Evolutionary conservation across 2,888 invertebrate species (phyloP), one percentile per base, ranked within the genome.

Genomic region (Pachycephus smyrnensis): DNA sequence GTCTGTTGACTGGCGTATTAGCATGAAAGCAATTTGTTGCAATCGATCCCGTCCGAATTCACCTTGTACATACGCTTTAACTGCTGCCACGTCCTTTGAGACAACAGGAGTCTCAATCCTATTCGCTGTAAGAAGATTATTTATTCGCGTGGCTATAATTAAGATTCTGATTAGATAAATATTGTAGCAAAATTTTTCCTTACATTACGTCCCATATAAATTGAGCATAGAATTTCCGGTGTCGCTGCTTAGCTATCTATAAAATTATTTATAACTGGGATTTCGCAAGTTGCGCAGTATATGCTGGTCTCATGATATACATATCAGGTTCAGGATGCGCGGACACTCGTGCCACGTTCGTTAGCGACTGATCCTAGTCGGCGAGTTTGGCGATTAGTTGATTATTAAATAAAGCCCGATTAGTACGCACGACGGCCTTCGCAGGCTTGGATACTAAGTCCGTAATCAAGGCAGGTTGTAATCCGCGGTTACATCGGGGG

Each of bases 331-430:
- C 23, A 9, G 6, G 55, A 23, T 55, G 4, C 23, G 55, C 23
- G 55, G 55, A 55, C 55, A 23, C 55, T 55, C 23, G 23, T 55
- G 55, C 55, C 55, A 9, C 55, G 55, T 55, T 55, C 55, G 23
- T 55, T 55, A 55, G 55, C 55, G 23, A 15, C 55, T 23, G 55
- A 55, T 55, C 55, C 55, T 23, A 23, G 55, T 55, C 55, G 23
- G 23, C 23, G 55, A 55, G 55, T 55, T 55, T 68, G n/a, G 77
- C 81, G 80, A 85, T 85, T 84, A 85, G 80, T 80, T 79, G 83
- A 82, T 85, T 85, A 85, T 84, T 86, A 83, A 84, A 85, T 86
- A 85, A 84, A 84, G 84, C 81, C 82, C 82, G 82, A 81, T 84
- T 84, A 81, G 81, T 80, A 78, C 76, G 75, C 78, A 55, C 55